Conservation (phyloP, 92 coral and sea anemone species). For the Palythoa grandis region DNA sequence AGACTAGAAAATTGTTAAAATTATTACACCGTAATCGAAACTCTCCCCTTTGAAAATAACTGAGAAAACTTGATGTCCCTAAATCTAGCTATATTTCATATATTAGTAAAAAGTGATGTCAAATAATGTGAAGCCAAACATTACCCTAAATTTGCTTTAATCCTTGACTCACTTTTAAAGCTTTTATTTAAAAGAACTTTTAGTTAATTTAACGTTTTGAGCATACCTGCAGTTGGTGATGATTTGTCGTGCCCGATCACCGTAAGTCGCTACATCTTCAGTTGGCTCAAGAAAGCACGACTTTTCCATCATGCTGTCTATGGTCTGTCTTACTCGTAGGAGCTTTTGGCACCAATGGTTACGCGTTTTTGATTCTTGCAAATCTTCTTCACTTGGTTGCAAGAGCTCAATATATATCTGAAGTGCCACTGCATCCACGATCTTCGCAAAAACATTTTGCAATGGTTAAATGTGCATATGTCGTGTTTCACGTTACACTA, state of each 20-base stretch:
- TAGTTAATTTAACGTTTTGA: background rate
- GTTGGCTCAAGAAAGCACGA: background rate
- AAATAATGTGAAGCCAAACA: no score
- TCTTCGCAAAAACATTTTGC: constrained; percentile 39
- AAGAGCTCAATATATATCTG: constrained; percentile 64
- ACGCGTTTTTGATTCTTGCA: constrained; percentile 47
- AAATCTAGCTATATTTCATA: no score
- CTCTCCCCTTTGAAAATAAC: no score
- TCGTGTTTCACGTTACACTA: no score
- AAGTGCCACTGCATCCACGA: constrained; percentile 80
- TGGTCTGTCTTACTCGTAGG: constrained; percentile 65
- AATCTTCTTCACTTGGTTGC: constrained; percentile 65
- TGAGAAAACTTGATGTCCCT: no score
- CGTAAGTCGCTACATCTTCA: constrained; percentile 34
- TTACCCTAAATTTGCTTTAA: no score
- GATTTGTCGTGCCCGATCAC: constrained; percentile 10
- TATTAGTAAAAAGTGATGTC: no score
- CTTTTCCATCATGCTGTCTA: constrained; percentile 60
- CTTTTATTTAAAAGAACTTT: background rate
- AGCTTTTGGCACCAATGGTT: constrained; percentile 78
- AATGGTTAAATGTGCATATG: background rate
- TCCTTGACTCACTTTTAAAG: no score
- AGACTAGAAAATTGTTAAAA: no score
- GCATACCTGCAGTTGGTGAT: constrained; percentile 12
- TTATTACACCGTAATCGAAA: no score